phyloP scores from a whole-genome alignment of 1,140 invertebrate genomes.

The Lordiphosa collinella region DNA sequence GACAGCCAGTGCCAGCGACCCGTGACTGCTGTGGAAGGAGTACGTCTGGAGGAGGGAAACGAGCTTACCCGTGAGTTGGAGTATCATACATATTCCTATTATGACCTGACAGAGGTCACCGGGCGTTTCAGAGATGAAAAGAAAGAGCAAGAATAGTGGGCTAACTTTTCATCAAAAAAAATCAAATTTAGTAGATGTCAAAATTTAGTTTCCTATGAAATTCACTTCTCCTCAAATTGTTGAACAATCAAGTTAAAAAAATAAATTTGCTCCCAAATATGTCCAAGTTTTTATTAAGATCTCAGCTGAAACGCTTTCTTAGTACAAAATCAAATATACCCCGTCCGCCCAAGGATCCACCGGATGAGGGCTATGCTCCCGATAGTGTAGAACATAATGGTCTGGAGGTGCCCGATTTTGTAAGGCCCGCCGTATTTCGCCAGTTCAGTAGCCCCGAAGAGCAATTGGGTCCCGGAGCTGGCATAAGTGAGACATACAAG shows the following conservation, averaged over 20 bases:
- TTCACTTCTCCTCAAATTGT: neutral
- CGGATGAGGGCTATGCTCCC: constrained; percentile 48
- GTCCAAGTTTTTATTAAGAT: constrained; percentile 4
- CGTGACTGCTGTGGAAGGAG: constrained; percentile 3
- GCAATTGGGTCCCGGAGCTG: constrained; percentile 57
- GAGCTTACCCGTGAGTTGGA: neutral
- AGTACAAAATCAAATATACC: constrained; percentile 37
- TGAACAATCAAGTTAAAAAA: neutral
- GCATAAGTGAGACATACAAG: constrained; percentile 43
- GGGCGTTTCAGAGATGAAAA: neutral
- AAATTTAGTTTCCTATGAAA: neutral
- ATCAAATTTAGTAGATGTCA: no score
- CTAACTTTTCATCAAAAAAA: no score
- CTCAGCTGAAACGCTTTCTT: neutral
- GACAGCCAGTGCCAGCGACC: constrained; percentile 1
- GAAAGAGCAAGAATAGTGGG: neutral
- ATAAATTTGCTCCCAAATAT: neutral
- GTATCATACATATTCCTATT: constrained; percentile 12
- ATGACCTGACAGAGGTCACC: constrained; percentile 7
- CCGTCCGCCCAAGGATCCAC: constrained; percentile 66
- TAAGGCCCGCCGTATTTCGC: constrained; percentile 43
- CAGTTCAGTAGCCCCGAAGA: constrained; percentile 38
- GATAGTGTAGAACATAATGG: constrained; percentile 29
- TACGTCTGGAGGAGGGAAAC: neutral
- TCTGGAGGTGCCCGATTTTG: constrained; percentile 28